Evolutionary conservation across 2,113 vertebrate species (phyloP).

Genomic region (Lagopus muta): DNA sequence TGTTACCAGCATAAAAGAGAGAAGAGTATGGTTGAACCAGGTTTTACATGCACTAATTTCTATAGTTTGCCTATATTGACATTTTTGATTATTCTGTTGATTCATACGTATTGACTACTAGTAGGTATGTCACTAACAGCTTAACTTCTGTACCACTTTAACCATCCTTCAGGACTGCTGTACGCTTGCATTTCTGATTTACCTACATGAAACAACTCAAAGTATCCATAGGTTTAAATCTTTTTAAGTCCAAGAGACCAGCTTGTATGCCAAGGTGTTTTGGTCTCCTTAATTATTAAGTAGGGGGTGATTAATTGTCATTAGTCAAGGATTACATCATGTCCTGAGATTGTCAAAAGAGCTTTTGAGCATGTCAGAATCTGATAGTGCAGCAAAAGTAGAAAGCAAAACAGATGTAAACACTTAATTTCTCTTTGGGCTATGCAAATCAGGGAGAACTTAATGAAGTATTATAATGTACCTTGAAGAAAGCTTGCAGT

Average conservation of each 20-base stretch:
- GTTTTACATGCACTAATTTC: not conserved
- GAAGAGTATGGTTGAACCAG: not conserved
- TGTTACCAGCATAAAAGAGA: not conserved
- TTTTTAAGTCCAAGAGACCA: not conserved
- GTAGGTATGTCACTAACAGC: not conserved
- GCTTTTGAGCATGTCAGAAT: not conserved
- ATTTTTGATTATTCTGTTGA: not conserved
- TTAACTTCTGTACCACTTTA: not conserved
- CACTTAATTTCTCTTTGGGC: not conserved
- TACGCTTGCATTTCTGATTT: not conserved
- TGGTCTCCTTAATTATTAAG: not conserved
- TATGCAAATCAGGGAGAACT: not conserved
- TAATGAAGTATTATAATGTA: not conserved
- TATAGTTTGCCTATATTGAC: not conserved
- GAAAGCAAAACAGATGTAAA: not conserved
- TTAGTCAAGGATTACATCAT: not conserved
- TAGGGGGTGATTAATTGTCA: not conserved
- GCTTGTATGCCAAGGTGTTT: not conserved
- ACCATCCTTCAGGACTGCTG: not conserved
- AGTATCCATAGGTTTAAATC: not conserved
- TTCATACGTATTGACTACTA: not conserved
- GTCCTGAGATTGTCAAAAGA: not conserved
- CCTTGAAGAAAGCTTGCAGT: slow-evolving; percentile 50
- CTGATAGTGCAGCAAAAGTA: not conserved
- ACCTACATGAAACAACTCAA: not conserved